Percentiles rank a stretch among this genome's conserved stretches.
These are phyloP conservation scores for Aradophagus sp. DNA, from an alignment of 1,140 invertebrate species.

Conservation along the genomic window DNA sequence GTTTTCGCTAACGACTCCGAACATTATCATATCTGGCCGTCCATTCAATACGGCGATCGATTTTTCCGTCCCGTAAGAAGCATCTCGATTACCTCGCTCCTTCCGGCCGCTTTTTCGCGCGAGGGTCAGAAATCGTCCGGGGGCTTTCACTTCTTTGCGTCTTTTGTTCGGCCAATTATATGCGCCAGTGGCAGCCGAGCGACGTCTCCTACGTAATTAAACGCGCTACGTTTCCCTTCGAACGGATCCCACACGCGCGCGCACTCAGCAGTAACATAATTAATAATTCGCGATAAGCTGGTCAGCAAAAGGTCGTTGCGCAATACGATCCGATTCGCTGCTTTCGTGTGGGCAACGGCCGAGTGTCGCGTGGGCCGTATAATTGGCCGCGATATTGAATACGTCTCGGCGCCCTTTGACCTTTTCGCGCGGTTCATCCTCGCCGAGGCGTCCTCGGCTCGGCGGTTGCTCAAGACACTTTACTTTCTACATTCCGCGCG, in stretches of 20 bases:
- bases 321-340: constrained; percentile 36
- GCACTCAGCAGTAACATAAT: constrained; percentile 12
- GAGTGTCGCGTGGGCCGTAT: constrained; percentile 17
- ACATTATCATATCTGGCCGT: background rate
- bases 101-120: no score
- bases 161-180: no score
- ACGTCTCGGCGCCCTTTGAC: constrained; percentile 31
- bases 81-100: no score
- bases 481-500: constrained; percentile 74
- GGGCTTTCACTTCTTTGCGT: no score
- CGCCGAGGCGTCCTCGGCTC: constrained; percentile 64
- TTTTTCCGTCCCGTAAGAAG: no score
- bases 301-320: constrained; percentile 13
- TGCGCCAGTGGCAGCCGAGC: no score
- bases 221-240: no score
- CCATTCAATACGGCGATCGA: no score
- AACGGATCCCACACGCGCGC: no score
- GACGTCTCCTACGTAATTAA: no score
- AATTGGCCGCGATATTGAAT: constrained; percentile 46
- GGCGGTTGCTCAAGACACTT: constrained; percentile 70
- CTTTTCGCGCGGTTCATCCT: constrained; percentile 59
- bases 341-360: constrained; percentile 44
- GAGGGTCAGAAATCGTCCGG: no score
- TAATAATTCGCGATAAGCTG: constrained; percentile 36
- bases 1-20: constrained; percentile 18